phyloP scores from a whole-genome alignment of 2,797 vertebrate species.

The Taenioides sp. region DNA sequence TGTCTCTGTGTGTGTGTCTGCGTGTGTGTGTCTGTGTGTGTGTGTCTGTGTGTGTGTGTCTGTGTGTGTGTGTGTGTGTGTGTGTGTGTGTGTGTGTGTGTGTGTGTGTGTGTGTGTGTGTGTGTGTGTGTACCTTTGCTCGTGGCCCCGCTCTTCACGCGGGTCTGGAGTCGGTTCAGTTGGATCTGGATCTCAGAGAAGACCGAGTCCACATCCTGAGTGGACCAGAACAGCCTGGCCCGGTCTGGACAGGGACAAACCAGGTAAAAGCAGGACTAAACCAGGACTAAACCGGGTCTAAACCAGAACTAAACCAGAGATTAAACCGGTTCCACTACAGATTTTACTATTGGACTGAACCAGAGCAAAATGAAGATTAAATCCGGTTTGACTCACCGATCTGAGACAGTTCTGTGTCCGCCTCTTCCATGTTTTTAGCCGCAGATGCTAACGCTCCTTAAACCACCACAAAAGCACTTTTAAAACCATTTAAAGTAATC shows the following conservation, averaged over 20 bases:
- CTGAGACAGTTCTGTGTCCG: not conserved
- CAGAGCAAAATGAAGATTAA: not conserved
- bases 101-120: too few relatives aligned
- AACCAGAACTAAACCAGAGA: not conserved
- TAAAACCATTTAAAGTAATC: not conserved
- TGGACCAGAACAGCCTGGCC: slow-evolving; percentile 82
- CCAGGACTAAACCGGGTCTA: not conserved
- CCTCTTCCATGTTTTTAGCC: slow-evolving; percentile 2
- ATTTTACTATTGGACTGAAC: not conserved
- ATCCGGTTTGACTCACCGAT: not conserved
- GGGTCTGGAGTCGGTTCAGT: slow-evolving; percentile 76
- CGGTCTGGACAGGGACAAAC: slow-evolving; percentile 68
- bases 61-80: too few relatives aligned
- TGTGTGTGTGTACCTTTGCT: slow-evolving; percentile 77
- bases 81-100: too few relatives aligned
- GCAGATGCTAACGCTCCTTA: not conserved
- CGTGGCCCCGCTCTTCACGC: slow-evolving; percentile 83
- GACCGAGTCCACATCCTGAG: slow-evolving; percentile 78
- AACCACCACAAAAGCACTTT: not conserved
- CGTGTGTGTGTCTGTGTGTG: too few relatives aligned
- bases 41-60: too few relatives aligned
- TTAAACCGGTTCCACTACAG: too few relatives aligned
- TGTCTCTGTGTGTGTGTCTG: too few relatives aligned
- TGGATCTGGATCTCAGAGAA: slow-evolving; percentile 77
- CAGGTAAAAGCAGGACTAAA: not conserved